phyloP scores from a whole-genome alignment of 1,140 invertebrate species.

The Eufriesea mexicana region DNA sequence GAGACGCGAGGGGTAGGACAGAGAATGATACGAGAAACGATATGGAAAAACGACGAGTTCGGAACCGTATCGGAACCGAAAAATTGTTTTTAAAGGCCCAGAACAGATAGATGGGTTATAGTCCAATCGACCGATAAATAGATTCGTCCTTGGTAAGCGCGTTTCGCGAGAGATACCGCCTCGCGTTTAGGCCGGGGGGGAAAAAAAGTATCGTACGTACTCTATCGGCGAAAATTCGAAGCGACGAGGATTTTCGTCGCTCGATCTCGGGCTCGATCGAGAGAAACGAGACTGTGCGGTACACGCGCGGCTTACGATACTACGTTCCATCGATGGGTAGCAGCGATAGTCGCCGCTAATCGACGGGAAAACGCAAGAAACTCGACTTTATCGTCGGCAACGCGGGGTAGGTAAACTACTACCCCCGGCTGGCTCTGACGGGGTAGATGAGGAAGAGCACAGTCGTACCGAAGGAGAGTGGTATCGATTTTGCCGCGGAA shows the following conservation, averaged over 20 bases:
- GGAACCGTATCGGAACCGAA: not conserved
- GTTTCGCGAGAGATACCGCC: not conserved
- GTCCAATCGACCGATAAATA: constrained; percentile 27
- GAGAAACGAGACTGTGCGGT: too few relatives aligned
- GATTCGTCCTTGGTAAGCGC: constrained; percentile 13
- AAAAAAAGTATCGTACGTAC: not conserved
- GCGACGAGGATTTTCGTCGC: not conserved
- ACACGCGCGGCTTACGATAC: too few relatives aligned
- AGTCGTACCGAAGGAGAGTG: constrained; percentile 33
- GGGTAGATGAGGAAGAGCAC: constrained; percentile 51
- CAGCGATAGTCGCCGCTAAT: not conserved
- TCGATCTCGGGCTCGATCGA: not conserved
- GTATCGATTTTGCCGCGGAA: constrained; percentile 36
- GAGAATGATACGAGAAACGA: constrained; percentile 3
- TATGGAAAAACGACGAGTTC: not conserved
- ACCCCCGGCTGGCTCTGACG: constrained; percentile 6
- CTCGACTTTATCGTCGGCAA: constrained; percentile 19
- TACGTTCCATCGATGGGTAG: not conserved
- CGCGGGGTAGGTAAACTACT: constrained; percentile 3
- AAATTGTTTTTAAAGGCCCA: constrained; percentile 1
- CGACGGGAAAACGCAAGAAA: constrained; percentile 6
- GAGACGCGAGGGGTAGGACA: not conserved
- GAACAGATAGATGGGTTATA: constrained; percentile 1
- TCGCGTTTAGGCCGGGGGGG: not conserved
- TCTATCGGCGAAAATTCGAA: constrained; percentile 13